phyloP scores from a whole-genome alignment of 1,140 invertebrate species.

The Vollenhovia emeryi region DNA sequence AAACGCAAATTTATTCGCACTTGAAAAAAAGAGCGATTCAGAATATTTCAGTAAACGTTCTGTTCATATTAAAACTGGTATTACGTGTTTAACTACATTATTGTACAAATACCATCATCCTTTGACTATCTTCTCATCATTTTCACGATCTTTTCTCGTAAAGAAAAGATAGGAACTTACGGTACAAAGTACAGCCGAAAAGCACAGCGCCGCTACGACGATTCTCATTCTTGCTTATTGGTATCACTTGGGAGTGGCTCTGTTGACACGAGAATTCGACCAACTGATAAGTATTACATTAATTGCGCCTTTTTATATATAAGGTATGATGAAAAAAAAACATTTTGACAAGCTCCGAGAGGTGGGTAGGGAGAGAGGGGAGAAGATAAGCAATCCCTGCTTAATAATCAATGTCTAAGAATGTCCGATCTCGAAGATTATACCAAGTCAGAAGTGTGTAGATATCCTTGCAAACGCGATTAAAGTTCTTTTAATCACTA shows the following conservation, averaged over 20 bases:
- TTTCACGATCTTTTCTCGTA: background rate
- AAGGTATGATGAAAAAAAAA: constrained; percentile 9
- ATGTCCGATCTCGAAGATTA: constrained; percentile 14
- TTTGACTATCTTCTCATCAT: background rate
- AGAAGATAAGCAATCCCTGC: constrained; percentile 15
- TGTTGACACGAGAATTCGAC: constrained; percentile 25
- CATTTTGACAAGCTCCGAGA: background rate
- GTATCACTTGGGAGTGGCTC: background rate
- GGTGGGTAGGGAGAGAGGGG: background rate
- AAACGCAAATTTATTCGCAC: background rate
- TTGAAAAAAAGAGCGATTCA: background rate
- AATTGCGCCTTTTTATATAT: constrained; percentile 36
- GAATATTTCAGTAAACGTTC: background rate
- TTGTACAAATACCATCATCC: background rate
- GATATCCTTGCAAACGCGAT: background rate
- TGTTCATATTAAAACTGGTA: background rate
- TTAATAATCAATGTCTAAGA: constrained; percentile 1
- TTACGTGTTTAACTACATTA: background rate
- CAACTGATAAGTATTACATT: constrained; percentile 18
- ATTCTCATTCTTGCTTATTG: background rate
- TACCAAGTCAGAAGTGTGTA: background rate
- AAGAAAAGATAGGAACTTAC: constrained; percentile 8
- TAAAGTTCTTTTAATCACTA: background rate
- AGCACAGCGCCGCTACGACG: background rate
- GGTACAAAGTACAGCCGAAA: background rate